phyloP scores from a whole-genome alignment of 2,113 vertebrate species.

The Narcine bancroftii region DNA sequence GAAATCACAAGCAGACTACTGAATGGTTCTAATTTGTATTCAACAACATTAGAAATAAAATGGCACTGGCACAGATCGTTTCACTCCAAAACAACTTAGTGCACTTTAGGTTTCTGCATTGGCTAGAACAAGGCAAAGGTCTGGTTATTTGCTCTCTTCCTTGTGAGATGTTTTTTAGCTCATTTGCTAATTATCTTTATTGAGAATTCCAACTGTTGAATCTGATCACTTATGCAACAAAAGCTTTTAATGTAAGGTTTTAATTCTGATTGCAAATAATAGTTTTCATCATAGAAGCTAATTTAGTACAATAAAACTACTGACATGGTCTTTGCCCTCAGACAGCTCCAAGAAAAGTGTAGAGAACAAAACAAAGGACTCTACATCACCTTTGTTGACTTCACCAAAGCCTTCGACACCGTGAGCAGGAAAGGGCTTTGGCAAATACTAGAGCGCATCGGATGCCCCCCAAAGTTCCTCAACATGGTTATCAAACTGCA shows the following conservation, averaged over 20 bases:
- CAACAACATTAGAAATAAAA: background rate
- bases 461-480: too few species aligned
- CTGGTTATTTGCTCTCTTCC: background rate
- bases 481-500: too few species aligned
- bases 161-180: background rate
- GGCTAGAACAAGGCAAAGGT: background rate
- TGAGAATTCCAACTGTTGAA: background rate
- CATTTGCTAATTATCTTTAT: too few species aligned
- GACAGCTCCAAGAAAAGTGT: too few species aligned
- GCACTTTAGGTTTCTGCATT: background rate
- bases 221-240: background rate
- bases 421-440: too few species aligned
- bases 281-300: too few species aligned
- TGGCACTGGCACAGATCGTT: background rate
- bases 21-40: background rate
- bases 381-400: too few species aligned
- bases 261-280: background rate
- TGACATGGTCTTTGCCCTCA: too few species aligned
- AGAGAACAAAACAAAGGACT: too few species aligned
- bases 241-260: background rate
- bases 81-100: background rate
- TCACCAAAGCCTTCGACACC: too few species aligned
- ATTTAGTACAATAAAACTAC: too few species aligned
- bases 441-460: too few species aligned
- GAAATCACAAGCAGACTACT: background rate